Percentiles rank a stretch among this genome's conserved stretches.
Evolutionary conservation across 2,888 invertebrate species (phyloP).

Genomic region (Himalopsyche anomala): DNA sequence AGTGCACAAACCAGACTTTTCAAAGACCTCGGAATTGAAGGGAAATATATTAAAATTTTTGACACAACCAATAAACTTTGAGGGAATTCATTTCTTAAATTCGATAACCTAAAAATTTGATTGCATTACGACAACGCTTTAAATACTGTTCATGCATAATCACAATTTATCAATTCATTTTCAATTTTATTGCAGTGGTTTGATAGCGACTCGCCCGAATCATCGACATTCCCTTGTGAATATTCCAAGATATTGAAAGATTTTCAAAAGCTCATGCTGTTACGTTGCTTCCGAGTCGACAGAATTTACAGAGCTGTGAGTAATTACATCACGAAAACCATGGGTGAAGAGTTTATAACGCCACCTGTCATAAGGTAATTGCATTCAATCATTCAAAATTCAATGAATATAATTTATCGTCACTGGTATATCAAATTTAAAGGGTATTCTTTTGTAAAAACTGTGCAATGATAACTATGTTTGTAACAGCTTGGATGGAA

Average conservation of each 20-base stretch:
- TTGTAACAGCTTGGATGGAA: constrained; percentile 83
- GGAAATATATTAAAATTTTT: no score
- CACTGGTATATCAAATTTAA: no score
- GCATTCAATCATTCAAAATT: not conserved
- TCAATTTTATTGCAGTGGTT: constrained; percentile 81
- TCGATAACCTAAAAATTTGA: no score
- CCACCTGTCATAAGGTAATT: constrained; percentile 86
- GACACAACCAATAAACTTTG: no score
- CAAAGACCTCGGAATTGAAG: no score
- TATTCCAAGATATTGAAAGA: constrained; percentile 81
- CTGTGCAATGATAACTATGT: not conserved
- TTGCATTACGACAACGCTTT: no score
- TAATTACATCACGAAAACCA: constrained; percentile 86
- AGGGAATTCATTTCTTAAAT: no score
- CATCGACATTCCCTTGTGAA: constrained; percentile 81
- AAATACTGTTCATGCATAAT: constrained; percentile 36
- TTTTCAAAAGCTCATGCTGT: constrained; percentile 87
- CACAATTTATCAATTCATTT: not conserved
- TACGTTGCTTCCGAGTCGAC: constrained; percentile 93
- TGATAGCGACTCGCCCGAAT: constrained; percentile 89
- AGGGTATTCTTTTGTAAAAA: no score
- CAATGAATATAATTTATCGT: no score
- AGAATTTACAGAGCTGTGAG: constrained; percentile 91
- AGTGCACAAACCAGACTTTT: no score
- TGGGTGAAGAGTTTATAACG: constrained; percentile 93